phyloP scores from a whole-genome alignment of 1,140 invertebrate genomes.

The Apis florea region DNA sequence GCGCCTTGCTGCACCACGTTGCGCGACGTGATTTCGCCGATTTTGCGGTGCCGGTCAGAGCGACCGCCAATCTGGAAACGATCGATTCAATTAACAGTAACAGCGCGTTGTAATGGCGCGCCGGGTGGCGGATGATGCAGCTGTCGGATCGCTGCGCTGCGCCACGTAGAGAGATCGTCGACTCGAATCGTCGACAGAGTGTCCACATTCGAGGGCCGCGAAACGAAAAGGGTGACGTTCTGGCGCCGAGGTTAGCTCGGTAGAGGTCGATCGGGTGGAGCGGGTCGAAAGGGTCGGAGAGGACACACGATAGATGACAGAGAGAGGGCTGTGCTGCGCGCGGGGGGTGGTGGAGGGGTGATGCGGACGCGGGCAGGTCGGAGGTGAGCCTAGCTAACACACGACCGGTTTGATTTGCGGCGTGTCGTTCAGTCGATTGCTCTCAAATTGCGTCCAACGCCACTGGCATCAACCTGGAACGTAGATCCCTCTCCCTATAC shows the following conservation, averaged over 20 bases:
- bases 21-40: conserved; percentile 30
- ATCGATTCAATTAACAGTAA: conserved; percentile 75
- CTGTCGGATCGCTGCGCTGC: conserved; percentile 54
- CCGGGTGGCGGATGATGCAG: conserved; percentile 66
- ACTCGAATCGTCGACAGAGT: conserved; percentile 67
- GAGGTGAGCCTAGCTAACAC: conserved; percentile 50
- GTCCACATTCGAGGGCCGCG: conserved; percentile 27
- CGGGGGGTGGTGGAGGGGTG: not conserved
- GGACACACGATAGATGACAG: conserved; percentile 9
- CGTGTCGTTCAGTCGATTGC: conserved; percentile 79
- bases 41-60: conserved; percentile 43
- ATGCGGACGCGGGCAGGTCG: conserved; percentile 14
- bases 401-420: conserved; percentile 76
- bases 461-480: conserved; percentile 67
- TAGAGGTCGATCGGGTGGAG: not conserved
- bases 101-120: conserved; percentile 64
- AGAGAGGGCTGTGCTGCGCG: not conserved
- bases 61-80: conserved; percentile 58
- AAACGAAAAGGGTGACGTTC: conserved; percentile 28
- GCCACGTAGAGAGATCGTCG: conserved; percentile 61
- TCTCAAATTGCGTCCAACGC: conserved; percentile 75
- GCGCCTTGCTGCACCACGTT: conserved; percentile 21
- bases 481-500: conserved; percentile 43
- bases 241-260: not conserved
- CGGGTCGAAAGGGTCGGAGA: not conserved